These are phyloP conservation scores for Mantis religiosa DNA, from an alignment of 2,888 invertebrate genomes.

Conservation along the genomic window DNA sequence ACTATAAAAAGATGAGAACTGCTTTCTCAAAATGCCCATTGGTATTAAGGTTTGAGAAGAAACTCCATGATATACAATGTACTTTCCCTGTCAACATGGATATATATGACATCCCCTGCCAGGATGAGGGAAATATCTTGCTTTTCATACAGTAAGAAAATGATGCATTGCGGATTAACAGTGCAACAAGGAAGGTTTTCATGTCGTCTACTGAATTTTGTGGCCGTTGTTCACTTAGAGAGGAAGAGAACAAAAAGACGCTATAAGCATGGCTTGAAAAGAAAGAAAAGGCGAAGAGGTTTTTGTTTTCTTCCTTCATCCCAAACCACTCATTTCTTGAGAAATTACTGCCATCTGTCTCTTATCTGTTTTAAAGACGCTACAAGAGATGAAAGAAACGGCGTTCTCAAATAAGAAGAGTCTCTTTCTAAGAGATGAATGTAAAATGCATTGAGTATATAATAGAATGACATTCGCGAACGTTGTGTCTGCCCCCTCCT, in stretches of 20 bases:
- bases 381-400: neutral
- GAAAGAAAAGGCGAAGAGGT: neutral
- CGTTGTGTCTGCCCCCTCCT: neutral
- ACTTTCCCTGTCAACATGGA: neutral
- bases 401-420: neutral
- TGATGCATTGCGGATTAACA: neutral
- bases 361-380: slow-evolving; percentile 19
- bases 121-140: too few relatives aligned
- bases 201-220: neutral
- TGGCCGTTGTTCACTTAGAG: neutral
- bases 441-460: slow-evolving; percentile 29
- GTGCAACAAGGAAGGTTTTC: neutral
- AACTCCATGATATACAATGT: too few relatives aligned
- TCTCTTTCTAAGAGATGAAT: neutral
- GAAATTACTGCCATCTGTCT: slow-evolving; percentile 7
- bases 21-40: too few relatives aligned
- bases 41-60: too few relatives aligned
- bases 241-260: slow-evolving; percentile 28
- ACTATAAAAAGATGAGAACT: too few relatives aligned
- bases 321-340: neutral
- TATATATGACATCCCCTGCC: neutral
- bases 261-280: slow-evolving; percentile 28
- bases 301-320: neutral
- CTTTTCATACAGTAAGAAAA: neutral
- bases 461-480: slow-evolving; percentile 28